Base-by-base conservation (phyloP, 2,113 vertebrate genomes). In the Marcusenius ussheri region DNA sequence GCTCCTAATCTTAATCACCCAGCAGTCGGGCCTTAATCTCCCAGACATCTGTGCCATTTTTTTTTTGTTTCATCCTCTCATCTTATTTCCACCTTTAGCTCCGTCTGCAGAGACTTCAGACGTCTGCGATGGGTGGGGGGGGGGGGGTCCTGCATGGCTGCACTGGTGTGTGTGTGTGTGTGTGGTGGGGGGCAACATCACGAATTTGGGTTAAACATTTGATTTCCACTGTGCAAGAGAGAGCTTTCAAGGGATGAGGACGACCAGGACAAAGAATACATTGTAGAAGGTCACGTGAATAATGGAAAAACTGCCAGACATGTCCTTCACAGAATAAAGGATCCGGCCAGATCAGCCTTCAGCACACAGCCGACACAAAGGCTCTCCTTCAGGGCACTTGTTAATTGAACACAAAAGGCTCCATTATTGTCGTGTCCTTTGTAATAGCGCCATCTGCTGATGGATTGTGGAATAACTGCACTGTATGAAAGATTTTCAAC, bases 401-500 rank as follows among this genome's bases (percentile, higher is more conserved):
- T 56, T 87, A 42, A 88, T 21, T 3, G 17, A 88, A 45, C 47
- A 58, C 47, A 19, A 83, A 89, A 17, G 51, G 15, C 8, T 49
- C 4, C 62, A 88, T 80, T 80, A 80, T 80, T 42, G 13, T n/a
- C 17, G 8, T 85, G 53, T 47, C 17, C 42, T 91, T 80, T 39
- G 45, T 50, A 89, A 91, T n/a, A 91, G 66, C 70, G 1, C 90
- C 90, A 91, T 83, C 90, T 89, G 88, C 53, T 88, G 88, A 17
- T n/a, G 7, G 19, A 31, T 46, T 46, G 45, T 19, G 50, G 88
- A 87, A 90, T 84, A 35, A 45, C 42, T 84, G 45, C 42, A 80
- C 31, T 19, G 74, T 17, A 39, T 39, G 39, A 2, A 2, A 77
- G 35, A 39, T 39, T 77, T 31, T 77, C 10, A 77, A 77, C 31